Evolutionary conservation across 2,888 invertebrate species (phyloP).

Genomic region (Tetropium fuscum): DNA sequence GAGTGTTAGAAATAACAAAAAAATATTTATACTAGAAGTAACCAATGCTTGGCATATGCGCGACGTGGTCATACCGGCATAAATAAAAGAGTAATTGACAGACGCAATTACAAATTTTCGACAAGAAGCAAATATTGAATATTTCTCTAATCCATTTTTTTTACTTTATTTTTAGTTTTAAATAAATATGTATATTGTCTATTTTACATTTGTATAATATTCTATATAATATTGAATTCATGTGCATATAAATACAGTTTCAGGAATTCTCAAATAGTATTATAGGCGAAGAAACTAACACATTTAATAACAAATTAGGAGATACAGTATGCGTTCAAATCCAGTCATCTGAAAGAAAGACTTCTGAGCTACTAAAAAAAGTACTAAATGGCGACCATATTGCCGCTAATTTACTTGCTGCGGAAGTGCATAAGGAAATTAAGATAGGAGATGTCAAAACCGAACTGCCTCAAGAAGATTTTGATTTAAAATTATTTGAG

Average conservation of each 20-base stretch:
- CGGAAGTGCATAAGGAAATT: constrained; percentile 79
- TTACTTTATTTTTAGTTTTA: too few species aligned
- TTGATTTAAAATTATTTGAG: constrained; percentile 60
- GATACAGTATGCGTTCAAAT: constrained; percentile 77
- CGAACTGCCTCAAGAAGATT: constrained; percentile 57
- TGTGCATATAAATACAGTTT: constrained; percentile 75
- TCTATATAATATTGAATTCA: too few species aligned
- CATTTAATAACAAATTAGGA: constrained; percentile 78
- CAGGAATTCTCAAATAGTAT: constrained; percentile 73
- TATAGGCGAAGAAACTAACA: constrained; percentile 83
- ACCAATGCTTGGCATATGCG: too few species aligned
- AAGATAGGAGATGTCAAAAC: constrained; percentile 68
- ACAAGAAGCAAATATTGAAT: too few species aligned
- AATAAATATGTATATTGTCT: too few species aligned
- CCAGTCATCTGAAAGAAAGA: constrained; percentile 71
- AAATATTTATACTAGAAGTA: too few species aligned
- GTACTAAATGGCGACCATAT: constrained; percentile 77
- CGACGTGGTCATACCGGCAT: too few species aligned
- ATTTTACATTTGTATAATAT: too few species aligned
- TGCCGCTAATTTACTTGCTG: constrained; percentile 80
- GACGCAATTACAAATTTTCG: too few species aligned
- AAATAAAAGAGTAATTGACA: too few species aligned
- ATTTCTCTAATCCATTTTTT: too few species aligned
- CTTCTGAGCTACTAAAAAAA: constrained; percentile 74
- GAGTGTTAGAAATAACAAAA: too few species aligned